Evolutionary conservation across 2,113 vertebrate species (phyloP), one percentile per base, ranked within the genome.

Genomic region (Tychaedon coryphoeus): DNA sequence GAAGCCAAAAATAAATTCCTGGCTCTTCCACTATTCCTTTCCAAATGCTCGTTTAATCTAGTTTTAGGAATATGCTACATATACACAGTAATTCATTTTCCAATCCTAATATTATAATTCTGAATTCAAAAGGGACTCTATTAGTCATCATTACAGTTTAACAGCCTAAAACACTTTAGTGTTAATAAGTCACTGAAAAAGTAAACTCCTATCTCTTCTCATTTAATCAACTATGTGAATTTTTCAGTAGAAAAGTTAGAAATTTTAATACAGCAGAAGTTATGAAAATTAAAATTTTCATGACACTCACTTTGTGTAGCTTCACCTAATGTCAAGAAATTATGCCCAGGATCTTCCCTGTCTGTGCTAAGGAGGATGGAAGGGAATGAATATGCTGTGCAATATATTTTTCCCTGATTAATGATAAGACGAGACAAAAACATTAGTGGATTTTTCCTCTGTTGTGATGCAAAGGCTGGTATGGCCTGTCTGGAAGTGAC

Each of bases 71-170:
- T 70, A 83, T 40, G 24, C 22, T 77, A 31, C 25, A 34, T 76
- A 64, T 20, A 71, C n/a, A 51, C n/a, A 80, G 9, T 75, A 69
- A 88, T 87, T 71, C 0, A 70, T 76, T 88, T 93, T 82, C 56
- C 83, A 86, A 48, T 82, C 45, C 88, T 95, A 91, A 58, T 88
- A 72, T 77, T 95, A 51, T n/a, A 0, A 57, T 87, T 93, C 91
- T 86, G 61, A 88, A 95, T 81, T 87, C 84, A 95, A 95, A 96
- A 82, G 70, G 73, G 62, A 67, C 29, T 87, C 80, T 84, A 33
- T 91, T 89, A 94, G 74, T 93, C 86, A 89, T 91, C 88, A 86
- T 86, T 84, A 66, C 40, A 76, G 47, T 91, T 93, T 89, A 95
- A 92, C 76, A 34, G 53, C 71, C 70, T 88, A 80, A 84, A 97